Evolutionary conservation across 2,888 invertebrate genomes (phyloP), one percentile per base, ranked within the genome.

Genomic region (Leptinotarsa rubiginosa): DNA sequence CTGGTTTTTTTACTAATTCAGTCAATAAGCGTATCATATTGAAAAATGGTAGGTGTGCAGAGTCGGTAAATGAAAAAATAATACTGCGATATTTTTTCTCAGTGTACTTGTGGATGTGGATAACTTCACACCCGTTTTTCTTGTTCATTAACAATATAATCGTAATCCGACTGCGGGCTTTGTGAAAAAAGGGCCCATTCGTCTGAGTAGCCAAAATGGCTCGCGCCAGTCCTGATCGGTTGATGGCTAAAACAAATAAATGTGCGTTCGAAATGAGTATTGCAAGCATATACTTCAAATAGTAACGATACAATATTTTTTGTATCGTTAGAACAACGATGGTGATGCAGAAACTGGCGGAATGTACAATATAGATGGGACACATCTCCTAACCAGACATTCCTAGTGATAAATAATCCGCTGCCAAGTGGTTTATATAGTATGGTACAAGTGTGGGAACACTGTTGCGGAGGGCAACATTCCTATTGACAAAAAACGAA

Each of bases 361-460:
- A 62, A 62, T 62, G 41, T 62, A n/a, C 41, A 4, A 62, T 62
- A 62, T 62, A 31, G 62, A 62, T 41, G 62, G 16, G n/a, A 62
- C 1, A 31, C 62, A 41, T 62, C 62, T 62, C 31, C 62, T 41
- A 62, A 62, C 62, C 62, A 62, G 62, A 62, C 15, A 31, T 62
- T 62, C 62, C 16, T 31, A 31, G 62, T 16, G 62, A 62, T 62
- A 62, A 62, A 62, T 31, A 62, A 62, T 15, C 62, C 41, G 56
- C 62, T 41, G 62, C 41, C 62, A 62, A 62, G 62, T 62, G 62
- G 62, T 62, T 31, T 62, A 31, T 62, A 62, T 31, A 41, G 31
- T 56, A 56, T 62, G 62, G 41, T n/a, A 41, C 62, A 31, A 62
- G 62, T 62, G 62, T 62, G 62, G 62, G 62, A 62, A 62, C n/a